phyloP scores from a whole-genome alignment of 2,888 invertebrate genomes.

The Acanthopleura granulata region DNA sequence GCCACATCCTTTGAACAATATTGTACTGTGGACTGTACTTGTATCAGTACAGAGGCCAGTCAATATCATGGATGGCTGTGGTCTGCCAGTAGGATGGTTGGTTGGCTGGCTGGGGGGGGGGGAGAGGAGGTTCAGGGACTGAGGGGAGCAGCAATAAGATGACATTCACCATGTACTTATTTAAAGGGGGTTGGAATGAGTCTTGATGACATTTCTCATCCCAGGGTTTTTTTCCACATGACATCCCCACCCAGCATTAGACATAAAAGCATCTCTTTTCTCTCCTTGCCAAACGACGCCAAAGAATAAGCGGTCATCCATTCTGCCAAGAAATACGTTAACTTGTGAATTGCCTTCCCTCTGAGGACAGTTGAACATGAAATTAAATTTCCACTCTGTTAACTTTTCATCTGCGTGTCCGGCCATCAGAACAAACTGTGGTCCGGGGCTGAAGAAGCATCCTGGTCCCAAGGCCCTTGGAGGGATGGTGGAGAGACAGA shows the following conservation, averaged over 20 bases:
- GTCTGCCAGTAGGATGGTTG: background rate
- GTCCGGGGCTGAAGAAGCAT: background rate
- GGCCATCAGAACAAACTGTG: background rate
- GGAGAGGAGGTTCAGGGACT: no score
- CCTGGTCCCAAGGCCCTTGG: no score
- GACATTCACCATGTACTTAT: constrained; percentile 18
- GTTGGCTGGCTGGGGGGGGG: no score
- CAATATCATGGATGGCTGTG: background rate
- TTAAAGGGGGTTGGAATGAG: background rate
- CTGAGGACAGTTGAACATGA: constrained; percentile 13
- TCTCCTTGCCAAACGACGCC: no score
- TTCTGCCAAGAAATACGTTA: constrained; percentile 10
- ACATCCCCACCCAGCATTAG: background rate
- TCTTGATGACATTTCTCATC: constrained; percentile 2
- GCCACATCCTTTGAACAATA: background rate
- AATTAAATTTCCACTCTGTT: constrained; percentile 19
- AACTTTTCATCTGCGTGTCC: constrained; percentile 11
- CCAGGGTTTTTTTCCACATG: constrained; percentile 3
- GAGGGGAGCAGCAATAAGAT: background rate
- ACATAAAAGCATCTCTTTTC: background rate
- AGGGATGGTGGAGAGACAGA: no score
- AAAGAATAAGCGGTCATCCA: background rate
- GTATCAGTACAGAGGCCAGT: background rate
- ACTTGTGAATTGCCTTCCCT: constrained; percentile 17
- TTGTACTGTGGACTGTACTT: background rate